Evolutionary conservation across 2,113 vertebrate species (phyloP), one percentile per base, ranked within the genome.

Genomic region (Phainopepla nitens): DNA sequence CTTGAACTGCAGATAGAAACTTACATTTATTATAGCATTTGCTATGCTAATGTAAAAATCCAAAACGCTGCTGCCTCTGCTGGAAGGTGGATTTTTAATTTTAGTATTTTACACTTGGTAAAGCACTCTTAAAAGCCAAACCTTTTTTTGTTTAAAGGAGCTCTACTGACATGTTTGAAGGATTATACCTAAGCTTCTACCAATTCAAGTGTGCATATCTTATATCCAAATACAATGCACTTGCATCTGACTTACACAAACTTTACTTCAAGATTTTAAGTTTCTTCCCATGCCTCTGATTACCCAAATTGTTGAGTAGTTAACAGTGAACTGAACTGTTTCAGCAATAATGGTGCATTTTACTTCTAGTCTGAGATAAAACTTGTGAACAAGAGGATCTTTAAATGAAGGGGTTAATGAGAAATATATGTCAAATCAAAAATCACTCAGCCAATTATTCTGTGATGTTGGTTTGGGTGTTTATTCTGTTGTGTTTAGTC

Each of bases 201-300:
- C 31, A 41, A 17, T 36, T 24, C 62, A 64, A 71, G 5, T 12
- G 4, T 6, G 4, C 8, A 4, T 81, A 41, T 31, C 16, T 69
- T 53, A 41, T 22, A 24, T 54, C 33, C 61, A 85, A 56, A 21
- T 53, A 83, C 16, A 70, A 62, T 18, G 16, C 11, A 27, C 35
- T 73, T 70, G 21, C 0, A 0, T 70, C 39, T 24, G 33, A 47
- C 29, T 54, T 83, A 73, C 18, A 70, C 31, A 93, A 80, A 53
- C 75, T 70, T 96, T 93, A 86, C 89, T 93, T 62, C 72, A 90
- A 94, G 82, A 94, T 96, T 96, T 97, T 96, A 96, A 90, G 68
- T 82, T 90, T 73, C 22, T 27, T 93, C 45, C 51, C 31, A 60
- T 96, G 75, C 70, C 49, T 78, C 16, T 89, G 35, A 66, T 62